A percentile compares a stretch with the other conserved stretches of the same genome.
phyloP scores from a whole-genome alignment of 1,140 invertebrate genomes.

The Brachionus koreanus region DNA sequence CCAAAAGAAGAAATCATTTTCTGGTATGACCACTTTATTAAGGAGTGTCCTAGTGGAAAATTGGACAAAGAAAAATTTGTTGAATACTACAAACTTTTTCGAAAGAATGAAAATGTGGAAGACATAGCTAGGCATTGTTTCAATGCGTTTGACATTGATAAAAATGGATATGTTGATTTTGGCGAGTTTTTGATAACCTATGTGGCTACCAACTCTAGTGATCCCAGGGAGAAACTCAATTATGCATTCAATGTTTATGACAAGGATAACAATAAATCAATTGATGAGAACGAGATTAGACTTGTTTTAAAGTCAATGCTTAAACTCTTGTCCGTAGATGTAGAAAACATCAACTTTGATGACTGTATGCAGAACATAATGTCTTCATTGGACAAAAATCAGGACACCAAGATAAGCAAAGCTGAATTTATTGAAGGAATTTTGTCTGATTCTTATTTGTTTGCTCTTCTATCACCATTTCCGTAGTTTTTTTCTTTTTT shows the following conservation, averaged over 20 bases:
- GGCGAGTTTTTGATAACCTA: conserved; percentile 42
- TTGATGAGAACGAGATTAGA: conserved; percentile 33
- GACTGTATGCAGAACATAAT: conserved; percentile 31
- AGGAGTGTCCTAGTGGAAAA: conserved; percentile 31
- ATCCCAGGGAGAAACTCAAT: conserved; percentile 18
- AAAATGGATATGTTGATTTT: conserved; percentile 44
- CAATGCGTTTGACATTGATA: conserved; percentile 35
- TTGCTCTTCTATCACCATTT: conserved; percentile 40
- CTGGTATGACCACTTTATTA: conserved; percentile 33
- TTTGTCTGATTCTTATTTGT: conserved; percentile 37
- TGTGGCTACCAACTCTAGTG: not conserved
- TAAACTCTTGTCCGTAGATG: conserved; percentile 23
- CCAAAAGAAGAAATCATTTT: conserved; percentile 38
- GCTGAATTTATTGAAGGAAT: conserved; percentile 40
- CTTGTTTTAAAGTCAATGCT: conserved; percentile 39
- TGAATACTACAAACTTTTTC: conserved; percentile 17
- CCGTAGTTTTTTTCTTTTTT: not conserved
- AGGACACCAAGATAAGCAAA: conserved; percentile 39
- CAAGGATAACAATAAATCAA: conserved; percentile 34
- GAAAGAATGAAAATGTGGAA: conserved; percentile 34
- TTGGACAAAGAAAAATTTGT: conserved; percentile 36
- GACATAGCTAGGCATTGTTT: conserved; percentile 23
- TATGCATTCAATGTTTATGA: conserved; percentile 44
- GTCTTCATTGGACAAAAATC: conserved; percentile 17
- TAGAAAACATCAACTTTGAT: conserved; percentile 14